phyloP scores from a whole-genome alignment of 2,113 vertebrate species.

The human region DNA sequence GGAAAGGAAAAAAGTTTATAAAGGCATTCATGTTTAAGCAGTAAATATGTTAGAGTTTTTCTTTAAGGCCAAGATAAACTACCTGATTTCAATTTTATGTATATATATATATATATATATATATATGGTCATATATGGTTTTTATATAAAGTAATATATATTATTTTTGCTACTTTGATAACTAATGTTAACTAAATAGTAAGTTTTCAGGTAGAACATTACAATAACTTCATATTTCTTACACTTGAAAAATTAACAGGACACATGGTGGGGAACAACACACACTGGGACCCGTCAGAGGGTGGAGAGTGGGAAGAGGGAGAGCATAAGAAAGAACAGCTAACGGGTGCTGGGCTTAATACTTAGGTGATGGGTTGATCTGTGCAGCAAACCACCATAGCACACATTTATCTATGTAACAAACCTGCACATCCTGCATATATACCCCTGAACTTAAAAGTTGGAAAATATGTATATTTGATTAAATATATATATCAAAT shows the following conservation, averaged over 20 bases:
- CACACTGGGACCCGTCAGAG: no score
- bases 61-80: background rate
- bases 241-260: background rate
- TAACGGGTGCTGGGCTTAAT: no score
- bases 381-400: no score
- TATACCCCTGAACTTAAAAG: no score
- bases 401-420: no score
- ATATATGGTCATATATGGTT: background rate
- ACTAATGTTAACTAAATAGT: background rate
- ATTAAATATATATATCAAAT: no score
- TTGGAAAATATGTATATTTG: no score
- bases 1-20: background rate
- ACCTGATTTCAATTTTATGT: background rate
- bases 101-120: background rate
- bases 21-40: conserved; percentile 8
- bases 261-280: no score
- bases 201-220: conserved; percentile 43
- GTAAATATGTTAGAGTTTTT: background rate
- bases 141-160: background rate
- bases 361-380: no score
- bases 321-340: no score
- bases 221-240: background rate
- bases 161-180: background rate
- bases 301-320: no score
- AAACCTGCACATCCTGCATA: no score